These are phyloP conservation scores for Petrocephalus schoutedeni DNA, from an alignment of 2,797 vertebrate genomes.

Conservation along the genomic window DNA sequence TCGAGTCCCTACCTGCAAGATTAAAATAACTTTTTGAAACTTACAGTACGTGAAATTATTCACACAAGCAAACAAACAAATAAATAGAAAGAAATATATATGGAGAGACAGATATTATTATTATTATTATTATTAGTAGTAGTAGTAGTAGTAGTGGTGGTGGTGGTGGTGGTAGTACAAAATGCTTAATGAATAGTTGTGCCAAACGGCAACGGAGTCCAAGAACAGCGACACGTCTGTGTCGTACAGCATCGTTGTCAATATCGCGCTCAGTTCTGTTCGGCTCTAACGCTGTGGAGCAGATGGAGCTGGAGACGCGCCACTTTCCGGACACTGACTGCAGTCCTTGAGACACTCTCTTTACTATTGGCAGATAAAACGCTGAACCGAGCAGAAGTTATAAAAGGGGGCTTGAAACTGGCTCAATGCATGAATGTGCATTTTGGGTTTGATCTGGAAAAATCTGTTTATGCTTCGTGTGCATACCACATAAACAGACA, in stretches of 20 bases:
- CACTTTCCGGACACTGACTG: not conserved
- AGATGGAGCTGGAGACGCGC: too few species aligned
- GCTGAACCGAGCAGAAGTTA: not conserved
- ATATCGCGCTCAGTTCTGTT: not conserved
- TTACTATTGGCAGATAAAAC: not conserved
- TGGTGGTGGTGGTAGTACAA: not conserved
- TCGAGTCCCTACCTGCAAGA: not conserved
- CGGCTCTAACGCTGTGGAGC: not conserved
- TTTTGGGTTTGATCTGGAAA: not conserved
- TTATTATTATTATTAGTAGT: not conserved
- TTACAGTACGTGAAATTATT: not conserved
- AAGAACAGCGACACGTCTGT: not conserved
- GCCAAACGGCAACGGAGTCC: not conserved
- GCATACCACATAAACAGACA: not conserved
- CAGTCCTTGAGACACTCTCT: not conserved
- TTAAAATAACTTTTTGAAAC: not conserved
- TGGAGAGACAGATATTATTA: not conserved
- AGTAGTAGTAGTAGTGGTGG: not conserved
- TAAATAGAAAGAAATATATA: not conserved
- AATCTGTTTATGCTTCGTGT: not conserved
- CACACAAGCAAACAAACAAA: not conserved
- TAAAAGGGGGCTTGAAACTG: not conserved
- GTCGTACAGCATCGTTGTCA: not conserved
- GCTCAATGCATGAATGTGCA: not conserved
- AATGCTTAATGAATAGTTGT: not conserved